These are phyloP conservation scores for Oophaga sylvatica DNA, from an alignment of 2,797 vertebrate species.

Conservation along the genomic window DNA sequence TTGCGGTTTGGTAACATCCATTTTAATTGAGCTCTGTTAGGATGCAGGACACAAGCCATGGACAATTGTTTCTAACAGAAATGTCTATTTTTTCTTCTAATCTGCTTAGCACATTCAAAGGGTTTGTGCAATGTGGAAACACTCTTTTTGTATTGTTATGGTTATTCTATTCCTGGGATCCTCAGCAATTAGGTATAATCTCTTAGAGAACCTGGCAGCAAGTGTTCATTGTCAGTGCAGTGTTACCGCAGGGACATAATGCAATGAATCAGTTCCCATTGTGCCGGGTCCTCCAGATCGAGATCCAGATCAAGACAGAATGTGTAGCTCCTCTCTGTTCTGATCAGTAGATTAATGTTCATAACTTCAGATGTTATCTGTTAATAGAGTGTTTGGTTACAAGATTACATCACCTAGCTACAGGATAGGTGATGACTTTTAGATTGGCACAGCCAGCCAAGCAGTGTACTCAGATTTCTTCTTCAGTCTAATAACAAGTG, in stretches of 20 bases:
- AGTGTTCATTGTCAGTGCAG: background rate
- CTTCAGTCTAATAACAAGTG: too few species aligned
- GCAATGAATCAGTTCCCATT: background rate
- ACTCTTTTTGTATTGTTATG: background rate
- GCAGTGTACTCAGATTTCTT: too few species aligned
- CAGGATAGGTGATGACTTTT: too few species aligned
- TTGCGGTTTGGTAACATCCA: background rate
- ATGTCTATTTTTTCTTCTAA: background rate
- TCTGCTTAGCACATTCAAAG: background rate
- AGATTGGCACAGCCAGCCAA: too few species aligned
- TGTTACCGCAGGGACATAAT: background rate
- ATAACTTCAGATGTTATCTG: background rate
- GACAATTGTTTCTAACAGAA: background rate
- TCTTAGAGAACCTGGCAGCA: background rate
- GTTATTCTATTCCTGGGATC: background rate
- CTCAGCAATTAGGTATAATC: too few species aligned
- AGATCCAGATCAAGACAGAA: background rate
- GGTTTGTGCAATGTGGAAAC: background rate
- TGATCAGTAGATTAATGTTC: background rate
- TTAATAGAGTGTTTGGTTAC: background rate
- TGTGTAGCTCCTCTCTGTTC: background rate
- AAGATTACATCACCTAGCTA: too few species aligned
- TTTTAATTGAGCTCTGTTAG: background rate
- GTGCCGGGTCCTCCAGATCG: background rate
- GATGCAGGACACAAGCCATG: background rate